These are phyloP conservation scores for Leucoma salicis DNA, from an alignment of 2,888 invertebrate species.

Conservation along the genomic window DNA sequence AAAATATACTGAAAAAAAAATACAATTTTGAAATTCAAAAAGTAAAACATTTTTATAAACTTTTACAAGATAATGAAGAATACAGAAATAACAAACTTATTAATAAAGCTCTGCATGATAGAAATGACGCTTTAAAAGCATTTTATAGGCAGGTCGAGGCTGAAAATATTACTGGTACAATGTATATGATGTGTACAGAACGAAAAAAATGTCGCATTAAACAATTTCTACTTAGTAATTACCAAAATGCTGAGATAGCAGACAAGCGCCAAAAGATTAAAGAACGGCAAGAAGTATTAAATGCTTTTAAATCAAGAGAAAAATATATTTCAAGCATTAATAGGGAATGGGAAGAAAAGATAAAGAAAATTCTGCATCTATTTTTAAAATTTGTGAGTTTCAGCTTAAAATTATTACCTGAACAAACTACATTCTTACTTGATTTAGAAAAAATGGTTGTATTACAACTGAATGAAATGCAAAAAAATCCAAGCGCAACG, in stretches of 20 bases:
- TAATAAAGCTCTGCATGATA: constrained; percentile 49
- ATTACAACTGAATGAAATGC: constrained; percentile 68
- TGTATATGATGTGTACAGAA: constrained; percentile 70
- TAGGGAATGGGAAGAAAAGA: constrained; percentile 64
- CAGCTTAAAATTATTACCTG: constrained; percentile 65
- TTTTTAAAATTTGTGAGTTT: constrained; percentile 72
- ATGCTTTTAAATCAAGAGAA: constrained; percentile 46
- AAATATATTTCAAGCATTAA: constrained; percentile 51
- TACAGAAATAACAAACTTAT: constrained; percentile 47
- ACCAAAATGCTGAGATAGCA: constrained; percentile 49
- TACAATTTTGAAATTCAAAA: constrained; percentile 54
- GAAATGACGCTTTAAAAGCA: constrained; percentile 62
- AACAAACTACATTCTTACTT: constrained; percentile 67
- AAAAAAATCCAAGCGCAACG: constrained; percentile 44
- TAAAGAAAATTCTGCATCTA: constrained; percentile 60
- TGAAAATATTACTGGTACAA: constrained; percentile 60
- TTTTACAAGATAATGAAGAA: constrained; percentile 57
- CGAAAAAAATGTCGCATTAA: constrained; percentile 70
- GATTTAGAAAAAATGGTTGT: constrained; percentile 70
- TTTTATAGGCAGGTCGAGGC: constrained; percentile 60
- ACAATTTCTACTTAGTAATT: constrained; percentile 57
- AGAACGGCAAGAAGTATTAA: constrained; percentile 46
- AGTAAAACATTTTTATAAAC: constrained; percentile 59
- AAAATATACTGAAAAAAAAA: constrained; percentile 44
- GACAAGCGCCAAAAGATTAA: constrained; percentile 55